phyloP scores from a whole-genome alignment of 2,888 invertebrate species.

The Torymus auratus region DNA sequence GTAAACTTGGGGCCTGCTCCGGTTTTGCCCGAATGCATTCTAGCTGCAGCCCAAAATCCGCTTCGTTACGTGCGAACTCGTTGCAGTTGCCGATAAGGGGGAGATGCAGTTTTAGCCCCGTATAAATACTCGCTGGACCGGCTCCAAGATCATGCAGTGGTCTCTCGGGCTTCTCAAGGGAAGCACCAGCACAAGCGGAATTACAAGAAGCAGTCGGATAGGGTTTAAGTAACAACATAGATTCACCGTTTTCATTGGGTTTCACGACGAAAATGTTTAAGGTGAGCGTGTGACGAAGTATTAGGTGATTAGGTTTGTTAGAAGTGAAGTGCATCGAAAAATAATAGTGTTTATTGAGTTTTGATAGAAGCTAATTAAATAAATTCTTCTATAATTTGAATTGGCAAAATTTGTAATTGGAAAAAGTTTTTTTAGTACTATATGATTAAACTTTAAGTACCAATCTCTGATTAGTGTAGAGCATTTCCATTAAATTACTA shows the following conservation, averaged over 20 bases:
- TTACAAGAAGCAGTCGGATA: not conserved
- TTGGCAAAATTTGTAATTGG: not conserved
- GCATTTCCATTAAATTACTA: too few relatives aligned
- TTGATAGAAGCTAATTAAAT: too few relatives aligned
- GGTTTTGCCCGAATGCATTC: slow-evolving; percentile 16
- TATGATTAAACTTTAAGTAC: not conserved
- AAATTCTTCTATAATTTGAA: too few relatives aligned
- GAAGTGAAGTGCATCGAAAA: too few relatives aligned
- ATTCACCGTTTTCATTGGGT: not conserved
- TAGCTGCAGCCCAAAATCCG: not conserved
- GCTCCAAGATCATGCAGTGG: slow-evolving; percentile 25
- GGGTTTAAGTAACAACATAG: not conserved
- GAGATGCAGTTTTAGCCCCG: slow-evolving; percentile 48
- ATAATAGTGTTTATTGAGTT: too few relatives aligned
- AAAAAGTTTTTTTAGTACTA: not conserved
- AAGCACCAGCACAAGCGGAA: slow-evolving; percentile 17
- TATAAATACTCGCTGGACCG: slow-evolving; percentile 48
- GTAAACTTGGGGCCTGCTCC: not conserved
- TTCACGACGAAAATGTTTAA: slow-evolving; percentile 32
- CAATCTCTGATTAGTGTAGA: too few relatives aligned
- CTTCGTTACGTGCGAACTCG: slow-evolving; percentile 21
- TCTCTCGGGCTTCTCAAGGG: slow-evolving; percentile 17
- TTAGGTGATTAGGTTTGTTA: not conserved
- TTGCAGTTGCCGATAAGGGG: slow-evolving; percentile 10
- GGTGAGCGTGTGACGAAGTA: slow-evolving; percentile 21